Base-by-base conservation (phyloP, 2,888 invertebrate species). In the Psylliodes chrysocephalus region DNA sequence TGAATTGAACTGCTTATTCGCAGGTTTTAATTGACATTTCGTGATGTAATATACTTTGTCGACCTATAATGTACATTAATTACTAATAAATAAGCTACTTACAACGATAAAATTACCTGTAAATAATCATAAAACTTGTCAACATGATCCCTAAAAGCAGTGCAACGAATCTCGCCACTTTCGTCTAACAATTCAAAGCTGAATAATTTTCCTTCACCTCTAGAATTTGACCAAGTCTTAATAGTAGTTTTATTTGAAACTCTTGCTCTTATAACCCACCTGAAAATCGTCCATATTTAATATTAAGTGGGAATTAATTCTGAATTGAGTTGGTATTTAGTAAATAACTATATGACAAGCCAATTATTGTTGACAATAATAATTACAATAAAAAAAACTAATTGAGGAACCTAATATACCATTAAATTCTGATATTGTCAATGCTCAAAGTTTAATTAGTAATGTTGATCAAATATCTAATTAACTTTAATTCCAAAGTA, bases 131-230 rank as follows among this genome's bases (percentile, higher is more conserved):
- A 96, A 81, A 89, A 98, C 77, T 93, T 94, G 76, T 97, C 97
- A 67, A 92, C 93, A 71, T 90, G 87, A 57, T 93, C 93, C 71
- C 89, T 91, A 79, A 98, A 98, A 1, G 90, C 96, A 0, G 97
- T 97, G 35, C 92, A 93, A 67, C 95, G 85, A 71, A 98, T 97
- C 83, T 98, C 97, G 1, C 97, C 96, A 64, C 91, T 92, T 75
- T 96, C 95, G 82, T 98, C 98, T 65, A 93, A 85, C n/a, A 98
- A 83, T 81, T 96, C 96, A 84, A 97, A 89, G 66, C 90, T 93
- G 81, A 98, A 98, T 1, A 98, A 84, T 79, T 95, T 94, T 0
- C 98, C 98, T 81, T 96, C 96, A 0, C 97, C 96, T 61, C 89
- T 87, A 0, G 95, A 91, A 82, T 98, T 98, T 67, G 90, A 93